These are phyloP conservation scores for Prunella fulvescens DNA, from an alignment of 2,113 vertebrate genomes.

Conservation along the genomic window DNA sequence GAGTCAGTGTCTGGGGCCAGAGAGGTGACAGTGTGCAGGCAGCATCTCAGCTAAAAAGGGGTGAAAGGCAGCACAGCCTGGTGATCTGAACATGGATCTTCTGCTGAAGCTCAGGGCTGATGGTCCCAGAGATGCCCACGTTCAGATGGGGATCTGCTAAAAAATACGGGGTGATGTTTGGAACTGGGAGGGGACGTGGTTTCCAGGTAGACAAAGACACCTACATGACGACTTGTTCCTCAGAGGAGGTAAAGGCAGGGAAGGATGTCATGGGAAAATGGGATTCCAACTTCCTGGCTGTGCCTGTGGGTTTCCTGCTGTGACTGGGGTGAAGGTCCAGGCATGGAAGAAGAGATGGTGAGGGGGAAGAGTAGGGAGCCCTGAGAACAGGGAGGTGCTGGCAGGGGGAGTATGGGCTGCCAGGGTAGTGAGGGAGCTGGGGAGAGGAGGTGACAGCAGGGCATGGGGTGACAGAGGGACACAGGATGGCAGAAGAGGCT, in stretches of 20 bases:
- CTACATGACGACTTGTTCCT: neutral
- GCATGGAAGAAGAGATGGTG: neutral
- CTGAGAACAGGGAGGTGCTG: neutral
- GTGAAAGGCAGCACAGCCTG: neutral
- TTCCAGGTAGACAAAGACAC: neutral
- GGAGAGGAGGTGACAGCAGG: neutral
- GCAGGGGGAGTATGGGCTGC: neutral
- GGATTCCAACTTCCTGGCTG: neutral
- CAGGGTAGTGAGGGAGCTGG: neutral
- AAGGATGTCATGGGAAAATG: rapidly evolving
- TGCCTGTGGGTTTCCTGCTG: neutral
- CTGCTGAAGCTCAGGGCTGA: neutral
- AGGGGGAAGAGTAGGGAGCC: neutral
- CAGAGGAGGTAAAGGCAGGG: neutral
- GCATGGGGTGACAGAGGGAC: neutral
- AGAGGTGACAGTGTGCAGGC: neutral
- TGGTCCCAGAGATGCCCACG: neutral
- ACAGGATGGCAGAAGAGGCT: neutral
- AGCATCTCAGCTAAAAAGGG: neutral
- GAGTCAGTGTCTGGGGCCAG: neutral
- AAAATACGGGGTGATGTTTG: rapidly evolving
- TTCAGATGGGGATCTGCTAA: neutral
- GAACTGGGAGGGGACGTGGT: neutral
- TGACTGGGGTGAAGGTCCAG: neutral
- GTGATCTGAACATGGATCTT: neutral